A percentile compares a stretch with the other conserved stretches of the same genome.
These are phyloP conservation scores for Trisateles emortualis DNA, from an alignment of 2,888 invertebrate species.

Conservation along the genomic window DNA sequence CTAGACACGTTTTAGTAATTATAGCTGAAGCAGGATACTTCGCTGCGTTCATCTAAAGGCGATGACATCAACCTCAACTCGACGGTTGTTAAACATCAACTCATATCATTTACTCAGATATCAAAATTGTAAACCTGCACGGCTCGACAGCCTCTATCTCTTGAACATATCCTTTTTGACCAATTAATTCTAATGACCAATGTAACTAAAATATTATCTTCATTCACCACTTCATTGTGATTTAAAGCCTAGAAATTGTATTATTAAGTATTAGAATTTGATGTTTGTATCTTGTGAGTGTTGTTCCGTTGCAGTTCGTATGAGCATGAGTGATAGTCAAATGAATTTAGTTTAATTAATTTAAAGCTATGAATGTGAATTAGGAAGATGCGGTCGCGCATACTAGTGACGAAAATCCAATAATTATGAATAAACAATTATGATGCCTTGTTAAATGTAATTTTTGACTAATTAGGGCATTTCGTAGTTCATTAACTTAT, in stretches of 20 bases:
- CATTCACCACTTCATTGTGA: slow-evolving; percentile 83
- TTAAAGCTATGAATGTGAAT: slow-evolving; percentile 82
- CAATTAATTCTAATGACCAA: slow-evolving; percentile 83
- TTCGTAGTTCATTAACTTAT: slow-evolving; percentile 84
- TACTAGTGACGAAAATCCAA: slow-evolving; percentile 86
- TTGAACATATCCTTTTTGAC: slow-evolving; percentile 83
- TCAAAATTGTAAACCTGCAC: slow-evolving; percentile 73
- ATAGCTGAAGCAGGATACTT: slow-evolving; percentile 79
- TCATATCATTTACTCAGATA: slow-evolving; percentile 80
- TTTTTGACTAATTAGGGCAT: slow-evolving; percentile 84
- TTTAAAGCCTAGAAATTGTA: slow-evolving; percentile 83
- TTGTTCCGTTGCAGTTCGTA: slow-evolving; percentile 75
- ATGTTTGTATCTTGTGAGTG: slow-evolving; percentile 78
- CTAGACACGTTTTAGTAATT: slow-evolving; percentile 59
- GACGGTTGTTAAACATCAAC: slow-evolving; percentile 73
- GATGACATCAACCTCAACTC: slow-evolving; percentile 71
- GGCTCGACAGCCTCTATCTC: slow-evolving; percentile 65
- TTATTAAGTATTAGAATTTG: slow-evolving; percentile 86
- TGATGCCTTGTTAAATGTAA: slow-evolving; percentile 84
- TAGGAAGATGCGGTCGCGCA: slow-evolving; percentile 87
- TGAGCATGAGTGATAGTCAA: slow-evolving; percentile 83
- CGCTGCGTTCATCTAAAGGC: slow-evolving; percentile 63
- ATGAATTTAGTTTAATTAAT: slow-evolving; percentile 84
- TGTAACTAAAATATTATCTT: slow-evolving; percentile 71
- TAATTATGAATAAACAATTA: slow-evolving; percentile 80